Base-by-base conservation (phyloP, 2,113 vertebrate species). In the Scomber scombrus region DNA sequence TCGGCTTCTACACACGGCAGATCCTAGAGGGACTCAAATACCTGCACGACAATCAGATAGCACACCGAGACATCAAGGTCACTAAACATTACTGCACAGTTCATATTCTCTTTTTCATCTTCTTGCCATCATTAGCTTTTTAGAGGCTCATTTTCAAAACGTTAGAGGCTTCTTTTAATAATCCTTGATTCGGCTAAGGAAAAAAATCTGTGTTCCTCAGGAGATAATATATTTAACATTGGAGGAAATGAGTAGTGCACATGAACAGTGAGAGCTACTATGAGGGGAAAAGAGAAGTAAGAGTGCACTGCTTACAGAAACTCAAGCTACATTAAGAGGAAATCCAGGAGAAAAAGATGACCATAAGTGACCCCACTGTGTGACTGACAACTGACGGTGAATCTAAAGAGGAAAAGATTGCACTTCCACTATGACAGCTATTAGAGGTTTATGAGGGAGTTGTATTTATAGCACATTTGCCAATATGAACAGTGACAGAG, bases 41-140 rank as follows among this genome's bases (percentile, higher is more conserved):
- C 85, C 97, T 99, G 76, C 98, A 99, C 0, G 97, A 99, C 85
- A 99, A 99, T 95, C 98, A 98, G 93, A 99, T 99, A 50, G 98
- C 97, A 16, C 98, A 99, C 93, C 89, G 98, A 82, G 98, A 99
- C 92, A 99, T 99, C 93, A 99, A 99, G 97, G 98, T 99, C 91
- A 74, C 1, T 1, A 0, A 45, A 43, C 16, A 6, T 10, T 11
- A 23, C 2, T 68, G 4, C 3, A 5, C 8, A 1, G 0, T 58
- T 47, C n/a, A 31, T 4, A 2, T 21, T 51, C 13, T 65, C 5
- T 51, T 16, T 5, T 15, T 54, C 2, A 16, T 26, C 11, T 68
- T 15, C 12, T 3, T 9, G n/a, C 6, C 29, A 11, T 18, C 49
- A 26, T 2, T 21, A 14, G 12, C 47, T 60, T 58, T 18, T 61